Evolutionary conservation across 2,113 vertebrate genomes (phyloP).

Genomic region (Cacatua alba): DNA sequence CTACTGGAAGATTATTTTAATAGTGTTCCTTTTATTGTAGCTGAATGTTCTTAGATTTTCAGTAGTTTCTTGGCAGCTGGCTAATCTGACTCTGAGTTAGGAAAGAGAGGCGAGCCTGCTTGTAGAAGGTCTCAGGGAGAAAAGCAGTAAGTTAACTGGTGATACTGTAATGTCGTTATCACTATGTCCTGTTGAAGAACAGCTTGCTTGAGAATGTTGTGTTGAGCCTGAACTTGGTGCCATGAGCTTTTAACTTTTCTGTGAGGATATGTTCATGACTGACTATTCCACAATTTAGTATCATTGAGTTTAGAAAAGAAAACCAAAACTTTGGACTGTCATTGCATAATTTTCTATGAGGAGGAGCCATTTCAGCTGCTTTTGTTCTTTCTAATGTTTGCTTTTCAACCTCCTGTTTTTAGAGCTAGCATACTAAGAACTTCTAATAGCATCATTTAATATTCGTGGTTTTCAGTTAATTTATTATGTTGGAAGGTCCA

Average conservation of each 20-base stretch:
- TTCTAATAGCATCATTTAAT: not conserved
- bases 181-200: not conserved
- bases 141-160: not conserved
- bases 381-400: not conserved
- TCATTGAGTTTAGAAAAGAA: not conserved
- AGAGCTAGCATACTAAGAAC: not conserved
- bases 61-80: not conserved
- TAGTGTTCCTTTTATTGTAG: not conserved
- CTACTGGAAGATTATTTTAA: not conserved
- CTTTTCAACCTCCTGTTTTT: not conserved
- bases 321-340: not conserved
- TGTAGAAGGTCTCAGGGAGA: not conserved
- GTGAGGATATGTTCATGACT: not conserved
- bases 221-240: not conserved
- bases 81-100: not conserved
- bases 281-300: not conserved
- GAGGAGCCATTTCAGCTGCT: not conserved
- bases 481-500: not conserved
- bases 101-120: not conserved
- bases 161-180: not conserved
- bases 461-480: not conserved
- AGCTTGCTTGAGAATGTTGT: not conserved
- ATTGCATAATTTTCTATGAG: not conserved
- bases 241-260: not conserved
- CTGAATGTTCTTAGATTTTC: not conserved